phyloP scores from a whole-genome alignment of 2,888 invertebrate species.

The Pteria penguin region DNA sequence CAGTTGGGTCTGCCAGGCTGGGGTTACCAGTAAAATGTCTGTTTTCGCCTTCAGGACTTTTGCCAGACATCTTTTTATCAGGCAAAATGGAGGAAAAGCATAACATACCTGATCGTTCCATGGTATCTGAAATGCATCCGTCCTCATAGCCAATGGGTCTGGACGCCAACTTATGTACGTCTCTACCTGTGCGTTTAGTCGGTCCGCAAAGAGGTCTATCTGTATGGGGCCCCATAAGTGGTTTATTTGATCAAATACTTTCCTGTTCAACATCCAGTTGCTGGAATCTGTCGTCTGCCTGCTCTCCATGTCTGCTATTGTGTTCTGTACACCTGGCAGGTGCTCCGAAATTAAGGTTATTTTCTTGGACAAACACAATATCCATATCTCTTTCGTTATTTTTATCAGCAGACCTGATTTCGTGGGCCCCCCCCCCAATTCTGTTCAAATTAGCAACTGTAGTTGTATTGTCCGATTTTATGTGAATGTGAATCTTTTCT shows the following conservation, averaged over 20 bases:
- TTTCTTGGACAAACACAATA: not conserved
- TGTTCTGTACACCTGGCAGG: conserved; percentile 2
- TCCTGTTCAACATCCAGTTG: conserved; percentile 5
- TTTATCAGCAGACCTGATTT: not conserved
- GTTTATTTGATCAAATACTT: conserved; percentile 10
- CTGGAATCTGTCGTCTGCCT: not conserved
- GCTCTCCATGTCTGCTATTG: not conserved
- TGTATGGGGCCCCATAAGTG: not conserved
- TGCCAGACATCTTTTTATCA: conserved; percentile 8
- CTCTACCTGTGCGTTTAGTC: not conserved
- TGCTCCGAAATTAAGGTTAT: conserved; percentile 11
- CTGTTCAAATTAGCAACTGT: conserved; percentile 10
- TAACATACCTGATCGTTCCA: not conserved
- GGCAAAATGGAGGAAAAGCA: not conserved
- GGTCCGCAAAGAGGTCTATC: not conserved
- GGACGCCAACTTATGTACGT: not conserved
- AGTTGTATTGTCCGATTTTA: conserved; percentile 7
- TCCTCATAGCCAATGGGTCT: not conserved
- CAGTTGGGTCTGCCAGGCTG: not conserved
- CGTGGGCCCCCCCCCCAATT: conserved; percentile 2
- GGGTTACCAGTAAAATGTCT: not conserved
- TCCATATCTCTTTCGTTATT: not conserved
- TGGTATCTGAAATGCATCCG: not conserved
- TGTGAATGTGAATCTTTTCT: conserved; percentile 19
- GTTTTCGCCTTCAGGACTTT: not conserved